Percentiles rank a stretch among this genome's conserved stretches.
These are phyloP conservation scores for Microplitis mediator DNA, from an alignment of 1,140 invertebrate genomes.

Conservation along the genomic window DNA sequence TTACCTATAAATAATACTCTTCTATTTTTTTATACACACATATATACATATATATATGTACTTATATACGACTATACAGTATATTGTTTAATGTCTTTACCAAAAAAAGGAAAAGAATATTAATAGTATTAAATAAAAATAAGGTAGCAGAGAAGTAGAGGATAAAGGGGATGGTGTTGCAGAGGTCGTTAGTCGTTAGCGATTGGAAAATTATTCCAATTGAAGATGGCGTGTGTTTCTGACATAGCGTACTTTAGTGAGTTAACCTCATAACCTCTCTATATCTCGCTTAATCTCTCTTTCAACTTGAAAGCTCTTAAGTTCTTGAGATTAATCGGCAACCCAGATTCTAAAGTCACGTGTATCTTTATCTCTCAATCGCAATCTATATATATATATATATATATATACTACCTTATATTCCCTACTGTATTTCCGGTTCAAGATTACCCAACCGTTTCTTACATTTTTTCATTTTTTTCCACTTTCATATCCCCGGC, in stretches of 20 bases:
- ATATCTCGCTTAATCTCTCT: neutral
- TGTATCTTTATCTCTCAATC: neutral
- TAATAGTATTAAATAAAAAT: no score
- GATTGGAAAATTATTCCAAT: slow-evolving; percentile 2
- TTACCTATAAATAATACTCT: slow-evolving; percentile 1
- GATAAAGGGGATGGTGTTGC: no score
- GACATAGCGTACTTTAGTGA: neutral
- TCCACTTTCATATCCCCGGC: no score
- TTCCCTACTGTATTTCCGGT: neutral
- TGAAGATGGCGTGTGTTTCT: slow-evolving; percentile 1
- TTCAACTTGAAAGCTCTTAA: neutral
- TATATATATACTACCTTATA: neutral
- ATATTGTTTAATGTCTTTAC: no score
- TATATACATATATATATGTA: neutral
- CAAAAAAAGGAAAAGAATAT: no score
- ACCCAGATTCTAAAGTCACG: neutral
- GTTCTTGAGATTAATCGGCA: slow-evolving; percentile 18
- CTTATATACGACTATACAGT: no score
- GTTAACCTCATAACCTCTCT: neutral
- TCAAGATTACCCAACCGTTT: neutral
- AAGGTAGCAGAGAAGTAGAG: no score
- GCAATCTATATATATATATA: neutral
- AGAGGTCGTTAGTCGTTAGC: neutral
- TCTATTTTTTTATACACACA: neutral
- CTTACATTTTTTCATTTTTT: neutral